Base-by-base conservation (phyloP, 2,113 vertebrate genomes). In the Tauraco erythrolophus region DNA sequence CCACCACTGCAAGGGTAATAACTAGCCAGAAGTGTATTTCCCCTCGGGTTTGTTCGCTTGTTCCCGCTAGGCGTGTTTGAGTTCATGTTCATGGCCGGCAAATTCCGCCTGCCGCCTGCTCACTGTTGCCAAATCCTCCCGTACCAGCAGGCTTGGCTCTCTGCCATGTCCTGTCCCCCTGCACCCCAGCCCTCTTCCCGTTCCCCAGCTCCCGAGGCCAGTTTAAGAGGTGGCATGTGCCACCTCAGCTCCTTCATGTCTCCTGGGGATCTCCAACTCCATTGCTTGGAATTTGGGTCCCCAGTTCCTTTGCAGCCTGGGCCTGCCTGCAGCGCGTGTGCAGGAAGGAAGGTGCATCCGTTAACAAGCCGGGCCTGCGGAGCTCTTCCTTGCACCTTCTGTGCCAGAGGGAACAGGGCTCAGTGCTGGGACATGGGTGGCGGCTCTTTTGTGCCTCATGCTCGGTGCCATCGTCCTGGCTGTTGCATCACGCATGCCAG, bases 401-500 rank as follows among this genome's bases (percentile, higher is more conserved):
- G 46, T 61, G 48, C 37, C 28, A 13, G 41, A 58, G 48, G n/a
- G 37, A 16, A 41, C 70, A 41, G 43, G 33, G 50, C 33, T 84
- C 18, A 3, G 4, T 13, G 28, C 6, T 79, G 70, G 37, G 33
- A 45, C 2, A 3, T 6, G 9, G 21, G 25, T 68, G 25, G 46
- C 24, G 51, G 14, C n/a, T 54, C 24, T 54, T 82, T 56, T 0
- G 0, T 28, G 31, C 37, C n/a, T 86, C 16, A 35, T 62, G n/a
- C n/a, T 78, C 75, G 30, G 4, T 0, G 0, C 11, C 21, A 15
- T 41, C 28, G 14, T 76, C 25, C 24, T 3, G 4, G 11, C 6
- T 58, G 14, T 81, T 53, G 17, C 2, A 4, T n/a, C 14, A 5
- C 4, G 7, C 8, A 1, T 6, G 39, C 0, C 0, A 56, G 25